These are phyloP conservation scores for Ruditapes philippinarum DNA, from an alignment of 1,140 invertebrate genomes.

Conservation along the genomic window DNA sequence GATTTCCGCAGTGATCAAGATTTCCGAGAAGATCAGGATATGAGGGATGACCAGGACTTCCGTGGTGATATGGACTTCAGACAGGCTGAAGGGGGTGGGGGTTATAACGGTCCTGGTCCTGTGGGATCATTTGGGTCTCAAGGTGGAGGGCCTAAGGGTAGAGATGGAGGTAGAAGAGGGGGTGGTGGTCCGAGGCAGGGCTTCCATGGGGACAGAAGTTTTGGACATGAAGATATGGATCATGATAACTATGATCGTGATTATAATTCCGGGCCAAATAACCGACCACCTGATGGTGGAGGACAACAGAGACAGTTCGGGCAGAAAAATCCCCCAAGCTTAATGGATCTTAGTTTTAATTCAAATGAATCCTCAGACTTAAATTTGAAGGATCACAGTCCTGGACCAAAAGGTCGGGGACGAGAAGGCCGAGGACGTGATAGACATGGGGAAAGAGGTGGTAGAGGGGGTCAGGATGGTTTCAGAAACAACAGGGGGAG, in stretches of 20 bases:
- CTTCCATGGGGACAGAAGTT: not conserved
- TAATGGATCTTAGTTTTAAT: conserved; percentile 19
- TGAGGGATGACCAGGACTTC: conserved; percentile 63
- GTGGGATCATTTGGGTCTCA: conserved; percentile 44
- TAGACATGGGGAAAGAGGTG: conserved; percentile 67
- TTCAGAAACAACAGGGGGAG: conserved; percentile 32
- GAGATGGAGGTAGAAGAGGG: conserved; percentile 10
- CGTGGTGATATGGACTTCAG: conserved; percentile 43
- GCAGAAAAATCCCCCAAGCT: not conserved
- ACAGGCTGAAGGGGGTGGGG: not conserved
- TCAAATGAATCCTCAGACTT: conserved; percentile 35
- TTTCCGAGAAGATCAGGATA: conserved; percentile 36
- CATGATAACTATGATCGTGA: conserved; percentile 15
- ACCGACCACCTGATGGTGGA: conserved; percentile 3
- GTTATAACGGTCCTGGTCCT: not conserved
- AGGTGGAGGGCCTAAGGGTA: not conserved
- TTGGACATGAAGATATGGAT: conserved; percentile 25
- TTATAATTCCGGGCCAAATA: not conserved
- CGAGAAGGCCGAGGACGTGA: conserved; percentile 46
- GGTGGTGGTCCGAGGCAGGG: not conserved
- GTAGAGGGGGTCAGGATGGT: conserved; percentile 55
- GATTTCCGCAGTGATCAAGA: conserved; percentile 48
- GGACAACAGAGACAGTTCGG: not conserved
- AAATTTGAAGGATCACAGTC: conserved; percentile 45
- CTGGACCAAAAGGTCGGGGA: conserved; percentile 28